Percentiles rank a stretch among this genome's conserved stretches.
Evolutionary conservation across 2,888 invertebrate genomes (phyloP).

Genomic region (Isoperla grammatica): DNA sequence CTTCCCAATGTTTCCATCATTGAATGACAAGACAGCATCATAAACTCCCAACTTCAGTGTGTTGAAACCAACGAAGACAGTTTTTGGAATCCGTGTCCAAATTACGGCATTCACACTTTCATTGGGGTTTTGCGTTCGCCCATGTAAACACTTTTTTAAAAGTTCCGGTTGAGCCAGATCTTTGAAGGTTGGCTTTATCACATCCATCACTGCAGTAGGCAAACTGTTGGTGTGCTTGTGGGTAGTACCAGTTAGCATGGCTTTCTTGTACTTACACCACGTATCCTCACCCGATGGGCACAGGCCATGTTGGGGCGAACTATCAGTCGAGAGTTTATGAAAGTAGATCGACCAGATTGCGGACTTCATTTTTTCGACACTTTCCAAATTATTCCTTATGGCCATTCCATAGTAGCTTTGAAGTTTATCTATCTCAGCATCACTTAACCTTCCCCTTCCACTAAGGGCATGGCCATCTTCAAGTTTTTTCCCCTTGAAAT

Average conservation of each 20-base stretch:
- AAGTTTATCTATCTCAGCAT: conserved; percentile 15
- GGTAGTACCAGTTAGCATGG: not conserved
- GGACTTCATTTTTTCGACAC: conserved; percentile 21
- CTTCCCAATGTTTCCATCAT: conserved; percentile 20
- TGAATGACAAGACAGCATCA: conserved; percentile 23
- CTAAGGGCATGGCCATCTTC: conserved; percentile 21
- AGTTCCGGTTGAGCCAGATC: conserved; percentile 16
- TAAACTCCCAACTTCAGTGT: conserved; percentile 15
- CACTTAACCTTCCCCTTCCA: conserved; percentile 14
- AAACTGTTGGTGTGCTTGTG: conserved; percentile 22
- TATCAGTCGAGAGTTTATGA: conserved; percentile 26
- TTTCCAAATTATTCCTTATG: conserved; percentile 20
- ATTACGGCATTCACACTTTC: conserved; percentile 21
- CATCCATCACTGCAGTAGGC: conserved; percentile 19
- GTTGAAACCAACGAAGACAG: conserved; percentile 21
- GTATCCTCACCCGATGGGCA: conserved; percentile 21
- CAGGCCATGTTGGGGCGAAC: conserved; percentile 23
- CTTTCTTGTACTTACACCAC: conserved; percentile 24
- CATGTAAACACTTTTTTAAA: conserved; percentile 18
- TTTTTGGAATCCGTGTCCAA: conserved; percentile 24
- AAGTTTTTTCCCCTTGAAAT: conserved; percentile 20
- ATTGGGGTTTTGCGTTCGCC: conserved; percentile 20
- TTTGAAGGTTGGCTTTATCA: conserved; percentile 25
- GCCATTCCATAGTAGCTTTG: conserved; percentile 25
- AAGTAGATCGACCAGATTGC: conserved; percentile 28